phyloP scores from a whole-genome alignment of 2,797 vertebrate species.

The Schizopygopsis pylzovi region DNA sequence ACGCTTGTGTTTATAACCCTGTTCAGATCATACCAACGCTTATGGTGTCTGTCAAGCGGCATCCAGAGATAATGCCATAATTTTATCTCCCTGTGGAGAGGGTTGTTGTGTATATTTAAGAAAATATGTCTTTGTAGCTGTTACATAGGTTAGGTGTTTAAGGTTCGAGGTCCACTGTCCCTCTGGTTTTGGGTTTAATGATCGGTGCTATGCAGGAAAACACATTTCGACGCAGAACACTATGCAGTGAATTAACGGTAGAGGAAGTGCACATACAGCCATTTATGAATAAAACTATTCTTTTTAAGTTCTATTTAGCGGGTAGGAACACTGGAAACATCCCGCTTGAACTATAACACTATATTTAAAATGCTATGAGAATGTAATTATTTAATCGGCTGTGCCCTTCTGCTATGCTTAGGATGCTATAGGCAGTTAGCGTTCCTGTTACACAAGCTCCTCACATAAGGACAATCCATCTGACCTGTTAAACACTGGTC shows the following conservation, averaged over 20 bases:
- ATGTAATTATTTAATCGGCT: constrained; percentile 15
- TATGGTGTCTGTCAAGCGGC: constrained; percentile 29
- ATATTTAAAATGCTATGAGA: constrained; percentile 34
- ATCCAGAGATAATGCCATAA: constrained; percentile 8
- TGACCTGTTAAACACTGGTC: neutral
- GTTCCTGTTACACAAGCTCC: constrained; percentile 14
- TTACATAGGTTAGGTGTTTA: constrained; percentile 29
- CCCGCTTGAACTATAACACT: constrained; percentile 1
- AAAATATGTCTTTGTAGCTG: constrained; percentile 36
- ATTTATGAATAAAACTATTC: neutral
- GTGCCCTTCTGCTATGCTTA: neutral
- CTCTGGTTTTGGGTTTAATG: constrained; percentile 35
- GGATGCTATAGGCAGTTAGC: neutral
- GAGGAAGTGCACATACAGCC: constrained; percentile 10
- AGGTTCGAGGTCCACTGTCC: constrained; percentile 26
- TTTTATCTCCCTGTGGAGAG: neutral
- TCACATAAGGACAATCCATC: constrained; percentile 47
- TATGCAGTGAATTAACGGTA: constrained; percentile 27
- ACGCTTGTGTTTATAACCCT: constrained; percentile 28
- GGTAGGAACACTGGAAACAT: neutral
- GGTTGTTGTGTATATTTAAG: constrained; percentile 32
- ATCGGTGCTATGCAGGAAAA: constrained; percentile 24
- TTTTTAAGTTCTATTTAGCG: neutral
- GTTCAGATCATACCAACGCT: constrained; percentile 18
- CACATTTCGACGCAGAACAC: constrained; percentile 19